Base-by-base conservation (phyloP, 2,797 vertebrate genomes). In the Valencia hispanica region DNA sequence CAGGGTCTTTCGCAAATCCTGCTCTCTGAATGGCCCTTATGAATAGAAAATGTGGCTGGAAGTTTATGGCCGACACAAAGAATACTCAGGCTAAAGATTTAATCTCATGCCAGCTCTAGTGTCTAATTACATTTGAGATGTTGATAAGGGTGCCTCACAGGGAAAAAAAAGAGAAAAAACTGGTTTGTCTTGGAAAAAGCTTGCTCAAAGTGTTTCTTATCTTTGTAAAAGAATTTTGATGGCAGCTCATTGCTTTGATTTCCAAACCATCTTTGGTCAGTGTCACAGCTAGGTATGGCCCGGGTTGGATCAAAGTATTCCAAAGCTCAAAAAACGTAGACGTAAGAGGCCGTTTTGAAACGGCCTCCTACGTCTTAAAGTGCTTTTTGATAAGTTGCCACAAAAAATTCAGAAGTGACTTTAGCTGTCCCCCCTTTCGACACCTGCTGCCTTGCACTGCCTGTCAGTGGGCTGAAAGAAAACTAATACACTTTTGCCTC, bases 111-210 rank as follows among this genome's bases (percentile, higher is more conserved):
- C 81, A 79, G 78, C 79, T 77, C 50, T 30, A 73, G 82, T 85
- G 74, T 89, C 84, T 91, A 79, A 88, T 91, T 91, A 87, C 86
- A 89, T 80, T 87, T 59, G 47, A 50, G 63, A 79, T 85, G 83
- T 82, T 91, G 78, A 90, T 87, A 70, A 69, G 68, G 80, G 70
- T 71, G 72, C 71, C 79, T 85, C 73, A 43, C 30, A 20, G 20
- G 0, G 20, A 20, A 20, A 14, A 17, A 39, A 6, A 9, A 36
- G 32, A 27, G 30, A 15, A 74, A 72, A 81, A 75, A 77, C 68
- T 78, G 78, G 79, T 78, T 72, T 47, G 34, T 18, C 48, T 71
- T 32, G 41, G 59, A 68, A 63, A 51, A 80, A 84, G 73, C 72
- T 43, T 78, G 72, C 72, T 84, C 15, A n/a, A 68, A 63, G 43